phyloP scores from a whole-genome alignment of 2,113 vertebrate species.

The Anthoscopus minutus region DNA sequence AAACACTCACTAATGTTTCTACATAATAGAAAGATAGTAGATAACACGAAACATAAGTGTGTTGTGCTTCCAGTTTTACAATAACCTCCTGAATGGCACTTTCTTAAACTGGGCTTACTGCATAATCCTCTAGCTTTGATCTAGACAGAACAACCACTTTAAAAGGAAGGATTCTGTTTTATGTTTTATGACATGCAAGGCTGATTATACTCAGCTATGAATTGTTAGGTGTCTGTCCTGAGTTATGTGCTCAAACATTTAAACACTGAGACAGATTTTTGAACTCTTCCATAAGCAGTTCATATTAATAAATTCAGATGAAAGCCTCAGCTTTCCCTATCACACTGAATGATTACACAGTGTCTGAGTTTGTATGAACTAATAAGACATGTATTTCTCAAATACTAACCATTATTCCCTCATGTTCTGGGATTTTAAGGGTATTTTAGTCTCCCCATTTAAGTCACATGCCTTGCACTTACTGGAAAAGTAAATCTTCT shows the following conservation, averaged over 20 bases:
- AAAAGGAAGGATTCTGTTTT: neutral
- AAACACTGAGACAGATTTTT: neutral
- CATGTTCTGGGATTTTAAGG: neutral
- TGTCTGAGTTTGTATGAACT: neutral
- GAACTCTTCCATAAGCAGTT: neutral
- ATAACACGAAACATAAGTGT: neutral
- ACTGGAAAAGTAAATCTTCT: neutral
- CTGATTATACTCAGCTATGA: neutral
- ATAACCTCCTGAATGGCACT: neutral
- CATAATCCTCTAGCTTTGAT: conserved; percentile 26
- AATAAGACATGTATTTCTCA: neutral
- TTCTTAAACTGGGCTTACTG: neutral
- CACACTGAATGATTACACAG: neutral
- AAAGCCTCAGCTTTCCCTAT: neutral
- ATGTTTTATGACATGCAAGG: neutral
- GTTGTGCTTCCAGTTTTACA: neutral
- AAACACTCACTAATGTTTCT: neutral
- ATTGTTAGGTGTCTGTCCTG: neutral
- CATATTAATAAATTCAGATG: neutral
- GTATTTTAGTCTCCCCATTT: neutral
- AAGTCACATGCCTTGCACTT: neutral
- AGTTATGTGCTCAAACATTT: neutral
- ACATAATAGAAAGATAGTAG: neutral
- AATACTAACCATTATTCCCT: neutral
- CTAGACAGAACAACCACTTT: neutral